phyloP scores from a whole-genome alignment of 2,888 invertebrate genomes.

The Caenorhabditis sp. region DNA sequence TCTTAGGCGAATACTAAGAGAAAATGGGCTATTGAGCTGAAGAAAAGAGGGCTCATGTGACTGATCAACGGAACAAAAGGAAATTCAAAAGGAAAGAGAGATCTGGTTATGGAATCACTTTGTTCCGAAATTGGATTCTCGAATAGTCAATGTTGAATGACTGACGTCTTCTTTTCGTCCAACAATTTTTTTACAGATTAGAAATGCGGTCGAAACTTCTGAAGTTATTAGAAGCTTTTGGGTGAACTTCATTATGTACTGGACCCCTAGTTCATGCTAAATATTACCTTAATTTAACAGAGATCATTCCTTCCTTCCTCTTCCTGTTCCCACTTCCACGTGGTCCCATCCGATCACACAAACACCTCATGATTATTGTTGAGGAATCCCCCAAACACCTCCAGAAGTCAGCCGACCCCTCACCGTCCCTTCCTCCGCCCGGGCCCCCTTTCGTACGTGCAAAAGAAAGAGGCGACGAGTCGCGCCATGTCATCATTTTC shows the following conservation, averaged over 20 bases:
- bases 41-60: too few species aligned
- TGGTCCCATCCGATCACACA: neutral
- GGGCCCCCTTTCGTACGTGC: conserved; percentile 21
- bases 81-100: neutral
- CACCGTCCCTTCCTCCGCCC: neutral
- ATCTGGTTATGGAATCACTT: too few species aligned
- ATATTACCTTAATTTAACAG: too few species aligned
- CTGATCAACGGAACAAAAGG: neutral
- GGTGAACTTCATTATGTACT: too few species aligned
- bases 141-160: too few species aligned
- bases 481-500: conserved; percentile 38
- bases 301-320: too few species aligned
- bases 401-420: conserved; percentile 23
- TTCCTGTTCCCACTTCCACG: conserved; percentile 1
- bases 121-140: too few species aligned
- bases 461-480: conserved; percentile 10
- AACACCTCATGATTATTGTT: conserved; percentile 4
- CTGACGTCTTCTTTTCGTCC: too few species aligned
- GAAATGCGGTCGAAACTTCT: too few species aligned
- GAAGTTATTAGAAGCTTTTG: too few species aligned
- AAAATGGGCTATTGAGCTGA: neutral
- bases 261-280: too few species aligned
- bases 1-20: neutral
- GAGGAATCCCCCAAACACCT: conserved; percentile 9
- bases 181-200: too few species aligned